Base-by-base conservation (phyloP, 1,140 invertebrate species). In the Cardiocondyla obscurior region DNA sequence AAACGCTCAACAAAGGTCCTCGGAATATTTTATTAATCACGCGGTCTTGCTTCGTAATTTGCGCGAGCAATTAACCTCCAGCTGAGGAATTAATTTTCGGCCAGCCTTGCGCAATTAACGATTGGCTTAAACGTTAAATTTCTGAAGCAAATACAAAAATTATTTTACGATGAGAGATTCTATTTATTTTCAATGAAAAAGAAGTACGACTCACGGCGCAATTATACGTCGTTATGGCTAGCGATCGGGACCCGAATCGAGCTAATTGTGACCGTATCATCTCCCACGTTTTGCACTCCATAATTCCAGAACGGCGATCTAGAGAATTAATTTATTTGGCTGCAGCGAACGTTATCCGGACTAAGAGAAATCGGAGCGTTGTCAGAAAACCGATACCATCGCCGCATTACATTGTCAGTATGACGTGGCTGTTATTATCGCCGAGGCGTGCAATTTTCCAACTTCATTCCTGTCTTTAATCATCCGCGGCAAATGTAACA, bases 391-490 rank as follows among this genome's bases (percentile, higher is more conserved):
- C 30, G 74, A 42, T 58, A 53, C 4, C 25, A 55, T 42, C 46
- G 19, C n/a, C 46, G 16, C 25, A 55, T 25, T 22, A 67, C 46
- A n/a, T 67, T 53, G 62, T 53, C 74, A 67, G n/a, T 64, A 28
- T 77, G 62, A 67, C 62, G 74, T 51, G 25, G 42, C 62, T 22
- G 33, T 79, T 79, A 69, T 69, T 53, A 69, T 69, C 62, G 25
- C 4, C 46, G 62, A 30, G 33, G 19, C 53, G 36, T 69, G 62
- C 74, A 64, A 49, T 69, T 79, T 79, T 79, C 62, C 53, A 39
- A 25, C 62, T 53, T 79, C 19, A 62, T 67, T 79, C 14, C 33
- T 64, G 74, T 53, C 74, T 49, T 79, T 53, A 53, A 79, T 79
- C 62, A 67, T 69, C 46, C 2, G 42, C 14, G 44, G 42, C 14